phyloP scores from a whole-genome alignment of 2,888 invertebrate species.

The Ornithoptera alexandrae region DNA sequence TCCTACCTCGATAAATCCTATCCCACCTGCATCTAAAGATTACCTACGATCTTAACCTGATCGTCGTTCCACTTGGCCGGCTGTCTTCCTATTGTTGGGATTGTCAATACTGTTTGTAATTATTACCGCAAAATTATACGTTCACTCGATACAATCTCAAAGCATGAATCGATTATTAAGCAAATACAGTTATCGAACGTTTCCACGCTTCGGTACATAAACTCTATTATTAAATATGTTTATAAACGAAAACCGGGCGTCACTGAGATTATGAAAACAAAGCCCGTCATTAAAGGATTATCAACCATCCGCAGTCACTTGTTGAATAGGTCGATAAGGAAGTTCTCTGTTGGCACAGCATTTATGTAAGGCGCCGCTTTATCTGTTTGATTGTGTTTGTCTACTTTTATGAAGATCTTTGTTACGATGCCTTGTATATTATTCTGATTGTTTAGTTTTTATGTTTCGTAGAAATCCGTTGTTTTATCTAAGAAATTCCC shows the following conservation, averaged over 20 bases:
- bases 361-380: conserved; percentile 45
- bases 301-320: conserved; percentile 34
- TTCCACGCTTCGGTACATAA: conserved; percentile 52
- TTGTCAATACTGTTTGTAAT: too few relatives aligned
- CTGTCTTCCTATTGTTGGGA: too few relatives aligned
- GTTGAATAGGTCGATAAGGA: conserved; percentile 40
- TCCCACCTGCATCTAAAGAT: too few relatives aligned
- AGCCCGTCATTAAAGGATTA: conserved; percentile 38
- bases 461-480: too few relatives aligned
- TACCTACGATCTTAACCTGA: too few relatives aligned
- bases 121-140: too few relatives aligned
- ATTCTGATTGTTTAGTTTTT: too few relatives aligned
- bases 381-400: conserved; percentile 32
- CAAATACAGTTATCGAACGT: conserved; percentile 35
- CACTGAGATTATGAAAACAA: conserved; percentile 38
- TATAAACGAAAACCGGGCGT: conserved; percentile 39
- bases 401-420: conserved; percentile 10
- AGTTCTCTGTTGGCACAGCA: conserved; percentile 38
- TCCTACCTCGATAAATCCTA: too few relatives aligned
- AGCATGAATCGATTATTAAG: conserved; percentile 16
- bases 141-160: not conserved
- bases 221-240: conserved; percentile 43
- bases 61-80: too few relatives aligned
- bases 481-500: too few relatives aligned
- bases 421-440: not conserved